Conservation (phyloP, 2,113 vertebrate species). For the Melanostigma gelatinosum region DNA sequence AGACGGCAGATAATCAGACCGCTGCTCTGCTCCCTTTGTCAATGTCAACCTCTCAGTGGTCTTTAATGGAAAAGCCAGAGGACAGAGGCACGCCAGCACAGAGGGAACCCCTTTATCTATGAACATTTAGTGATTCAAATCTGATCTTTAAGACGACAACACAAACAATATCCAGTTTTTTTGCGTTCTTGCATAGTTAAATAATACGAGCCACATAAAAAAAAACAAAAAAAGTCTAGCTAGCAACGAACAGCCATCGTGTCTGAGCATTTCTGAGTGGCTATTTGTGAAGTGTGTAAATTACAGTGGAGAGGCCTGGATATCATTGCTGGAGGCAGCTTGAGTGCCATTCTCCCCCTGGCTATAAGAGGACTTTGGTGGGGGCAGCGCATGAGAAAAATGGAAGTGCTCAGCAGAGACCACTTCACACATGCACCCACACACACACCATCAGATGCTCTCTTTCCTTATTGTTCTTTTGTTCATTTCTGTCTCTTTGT, state of each 20-base stretch:
- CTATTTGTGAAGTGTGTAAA: slow-evolving; percentile 52
- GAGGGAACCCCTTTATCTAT: neutral
- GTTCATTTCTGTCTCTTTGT: slow-evolving; percentile 22
- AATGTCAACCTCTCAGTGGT: slow-evolving; percentile 17
- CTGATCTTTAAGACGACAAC: neutral
- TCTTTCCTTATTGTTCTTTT: slow-evolving; percentile 35
- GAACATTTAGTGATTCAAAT: neutral
- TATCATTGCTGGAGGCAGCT: slow-evolving; percentile 58
- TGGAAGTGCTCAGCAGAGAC: slow-evolving; percentile 43
- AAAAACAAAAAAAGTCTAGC: slow-evolving; percentile 2
- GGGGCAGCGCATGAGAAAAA: slow-evolving; percentile 56
- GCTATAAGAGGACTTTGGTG: slow-evolving; percentile 36
- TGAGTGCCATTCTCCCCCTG: slow-evolving; percentile 54
- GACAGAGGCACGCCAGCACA: neutral
- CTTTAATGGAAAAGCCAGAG: slow-evolving; percentile 22
- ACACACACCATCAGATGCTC: slow-evolving; percentile 22
- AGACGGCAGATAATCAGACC: slow-evolving; percentile 19
- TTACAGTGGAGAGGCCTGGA: slow-evolving; percentile 40
- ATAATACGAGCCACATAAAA: slow-evolving; percentile 10
- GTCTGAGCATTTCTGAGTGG: slow-evolving; percentile 35
- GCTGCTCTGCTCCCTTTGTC: slow-evolving; percentile 1
- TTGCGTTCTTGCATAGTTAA: slow-evolving; percentile 9
- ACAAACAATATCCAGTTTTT: neutral
- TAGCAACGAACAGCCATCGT: neutral
- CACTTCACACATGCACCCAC: slow-evolving; percentile 22